phyloP scores from a whole-genome alignment of 1,140 invertebrate genomes.

The Ctenoplectra terminalis region DNA sequence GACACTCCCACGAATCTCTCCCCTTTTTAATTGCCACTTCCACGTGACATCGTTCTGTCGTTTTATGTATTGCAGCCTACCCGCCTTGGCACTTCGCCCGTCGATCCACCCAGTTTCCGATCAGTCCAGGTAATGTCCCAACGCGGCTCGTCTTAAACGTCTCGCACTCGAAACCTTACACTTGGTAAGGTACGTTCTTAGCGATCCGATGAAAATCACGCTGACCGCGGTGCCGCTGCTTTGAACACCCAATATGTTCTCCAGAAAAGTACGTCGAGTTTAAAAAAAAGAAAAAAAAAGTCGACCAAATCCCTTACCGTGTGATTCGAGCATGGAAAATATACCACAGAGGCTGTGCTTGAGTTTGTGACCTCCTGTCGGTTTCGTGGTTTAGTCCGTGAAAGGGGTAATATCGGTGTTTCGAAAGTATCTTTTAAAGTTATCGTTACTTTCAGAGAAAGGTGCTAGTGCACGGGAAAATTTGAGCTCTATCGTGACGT shows the following conservation, averaged over 20 bases:
- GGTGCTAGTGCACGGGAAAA: not conserved
- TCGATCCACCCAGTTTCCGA: conserved; percentile 78
- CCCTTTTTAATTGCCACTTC: conserved; percentile 66
- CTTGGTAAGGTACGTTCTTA: conserved; percentile 37
- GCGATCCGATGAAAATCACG: conserved; percentile 37
- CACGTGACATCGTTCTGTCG: conserved; percentile 79
- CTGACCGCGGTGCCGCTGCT: conserved; percentile 39
- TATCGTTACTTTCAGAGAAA: conserved; percentile 1
- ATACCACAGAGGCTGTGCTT: conserved; percentile 8
- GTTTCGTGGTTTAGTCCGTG: not conserved
- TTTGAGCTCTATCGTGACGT: not conserved
- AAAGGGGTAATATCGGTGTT: not conserved
- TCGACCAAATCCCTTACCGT: not conserved
- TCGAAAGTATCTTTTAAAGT: not conserved
- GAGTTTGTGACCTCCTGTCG: not conserved
- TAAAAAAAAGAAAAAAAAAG: not conserved
- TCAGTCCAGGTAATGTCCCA: conserved; percentile 81
- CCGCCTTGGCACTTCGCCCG: conserved; percentile 78
- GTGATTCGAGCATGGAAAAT: conserved; percentile 27
- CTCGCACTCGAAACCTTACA: conserved; percentile 41
- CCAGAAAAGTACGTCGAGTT: conserved; percentile 40
- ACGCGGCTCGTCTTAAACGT: conserved; percentile 63
- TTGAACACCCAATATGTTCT: conserved; percentile 42
- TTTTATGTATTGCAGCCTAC: conserved; percentile 80
- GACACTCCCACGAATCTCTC: not conserved